phyloP scores from a whole-genome alignment of 2,797 vertebrate genomes.

The Lacerta bilineata region DNA sequence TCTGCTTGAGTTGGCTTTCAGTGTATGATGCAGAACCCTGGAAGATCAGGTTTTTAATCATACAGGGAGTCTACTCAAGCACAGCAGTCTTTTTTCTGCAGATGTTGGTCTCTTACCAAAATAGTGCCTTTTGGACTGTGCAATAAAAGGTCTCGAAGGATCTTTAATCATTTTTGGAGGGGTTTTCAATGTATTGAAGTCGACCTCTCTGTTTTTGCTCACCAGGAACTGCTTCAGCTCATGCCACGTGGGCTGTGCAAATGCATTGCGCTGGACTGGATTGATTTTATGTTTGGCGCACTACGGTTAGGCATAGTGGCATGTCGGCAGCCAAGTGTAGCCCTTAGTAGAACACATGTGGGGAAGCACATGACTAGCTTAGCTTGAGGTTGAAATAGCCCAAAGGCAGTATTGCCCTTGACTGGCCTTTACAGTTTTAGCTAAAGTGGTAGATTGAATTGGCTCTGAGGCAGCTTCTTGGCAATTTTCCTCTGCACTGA shows the following conservation, averaged over 20 bases:
- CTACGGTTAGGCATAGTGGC: not conserved
- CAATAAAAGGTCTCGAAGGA: not conserved
- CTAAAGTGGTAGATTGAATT: not conserved
- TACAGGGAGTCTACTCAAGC: no score
- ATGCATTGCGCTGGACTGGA: not conserved
- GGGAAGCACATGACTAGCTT: not conserved
- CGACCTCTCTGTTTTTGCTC: slow-evolving; percentile 54
- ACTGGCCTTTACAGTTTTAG: not conserved
- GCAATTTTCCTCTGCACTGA: not conserved
- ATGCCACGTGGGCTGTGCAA: not conserved
- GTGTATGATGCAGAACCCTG: no score
- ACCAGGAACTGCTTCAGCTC: not conserved
- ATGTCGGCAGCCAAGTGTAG: not conserved
- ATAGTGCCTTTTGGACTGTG: slow-evolving; percentile 49
- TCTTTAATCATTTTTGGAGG: slow-evolving; percentile 60
- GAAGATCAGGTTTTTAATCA: no score
- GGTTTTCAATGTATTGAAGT: slow-evolving; percentile 59
- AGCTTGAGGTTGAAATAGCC: not conserved
- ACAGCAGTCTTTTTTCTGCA: no score
- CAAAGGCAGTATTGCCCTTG: not conserved
- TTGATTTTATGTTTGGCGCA: not conserved
- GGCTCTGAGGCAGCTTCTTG: not conserved
- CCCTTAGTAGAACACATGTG: not conserved
- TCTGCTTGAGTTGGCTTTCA: no score
- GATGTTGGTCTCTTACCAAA: slow-evolving; percentile 41